Evolutionary conservation across 2,797 vertebrate genomes (phyloP).

Genomic region (Tachyglossus aculeatus): DNA sequence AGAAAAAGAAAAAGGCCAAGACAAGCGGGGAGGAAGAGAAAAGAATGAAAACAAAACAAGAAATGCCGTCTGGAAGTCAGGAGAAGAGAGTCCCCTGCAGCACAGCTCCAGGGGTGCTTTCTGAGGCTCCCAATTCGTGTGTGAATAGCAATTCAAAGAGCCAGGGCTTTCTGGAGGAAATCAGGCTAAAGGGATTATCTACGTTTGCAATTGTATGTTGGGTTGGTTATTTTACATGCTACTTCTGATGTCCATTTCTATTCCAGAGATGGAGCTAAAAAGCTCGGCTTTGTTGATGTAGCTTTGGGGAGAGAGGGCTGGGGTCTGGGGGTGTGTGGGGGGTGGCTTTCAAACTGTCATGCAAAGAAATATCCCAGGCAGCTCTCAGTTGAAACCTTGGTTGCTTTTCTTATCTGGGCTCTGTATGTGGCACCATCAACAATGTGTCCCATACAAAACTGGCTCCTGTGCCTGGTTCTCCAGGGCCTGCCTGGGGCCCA

Average conservation of each 20-base stretch:
- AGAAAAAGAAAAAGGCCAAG: constrained; percentile 56
- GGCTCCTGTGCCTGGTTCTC: too few species aligned
- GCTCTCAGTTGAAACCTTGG: too few species aligned
- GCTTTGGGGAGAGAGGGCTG: background rate
- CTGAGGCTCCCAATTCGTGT: background rate
- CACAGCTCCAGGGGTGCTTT: constrained; percentile 62
- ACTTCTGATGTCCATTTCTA: constrained; percentile 62
- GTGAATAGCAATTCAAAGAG: constrained; percentile 54
- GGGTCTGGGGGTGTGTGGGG: background rate
- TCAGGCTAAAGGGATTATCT: constrained; percentile 66
- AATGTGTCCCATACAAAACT: too few species aligned
- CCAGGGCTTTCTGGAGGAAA: constrained; percentile 25
- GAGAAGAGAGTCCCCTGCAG: constrained; percentile 51
- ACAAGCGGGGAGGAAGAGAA: constrained; percentile 38
- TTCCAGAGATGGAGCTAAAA: constrained; percentile 49
- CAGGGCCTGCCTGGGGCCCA: too few species aligned
- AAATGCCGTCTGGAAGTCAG: constrained; percentile 59
- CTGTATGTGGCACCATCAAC: too few species aligned
- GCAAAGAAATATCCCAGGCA: too few species aligned
- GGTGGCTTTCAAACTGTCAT: too few species aligned
- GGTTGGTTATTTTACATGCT: constrained; percentile 63
- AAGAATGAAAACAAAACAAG: constrained; percentile 54
- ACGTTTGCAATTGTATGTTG: constrained; percentile 55
- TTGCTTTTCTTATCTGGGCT: too few species aligned
- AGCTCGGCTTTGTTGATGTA: constrained; percentile 46